Evolutionary conservation across 2,113 vertebrate species (phyloP), one percentile per base, ranked within the genome.

Genomic region (Nyctibius bracteatus): DNA sequence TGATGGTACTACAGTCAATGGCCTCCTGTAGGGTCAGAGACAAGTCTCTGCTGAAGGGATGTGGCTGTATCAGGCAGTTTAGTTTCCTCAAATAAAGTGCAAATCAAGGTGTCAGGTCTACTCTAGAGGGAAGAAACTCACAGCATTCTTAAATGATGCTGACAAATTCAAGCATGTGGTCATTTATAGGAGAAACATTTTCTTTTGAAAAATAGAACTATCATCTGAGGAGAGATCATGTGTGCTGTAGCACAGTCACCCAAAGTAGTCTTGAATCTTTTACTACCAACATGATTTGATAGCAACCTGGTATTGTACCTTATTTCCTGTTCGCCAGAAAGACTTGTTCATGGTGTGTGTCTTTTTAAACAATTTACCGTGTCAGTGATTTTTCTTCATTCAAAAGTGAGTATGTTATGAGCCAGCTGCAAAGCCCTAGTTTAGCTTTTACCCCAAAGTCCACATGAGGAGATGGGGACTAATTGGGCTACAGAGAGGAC

Each of bases 291-390:
- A 15, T 17, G 8, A 52, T 57, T 77, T 80, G 22, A 54, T 10
- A 83, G 8, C 33, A 72, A 43, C 13, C 19, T 59, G 35, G 72
- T 30, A 79, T 2, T n/a, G 9, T 27, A 57, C 25, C 19, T 80
- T 58, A 28, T 39, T 61, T 65, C 55, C 33, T 41, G 20, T 30
- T 79, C 5, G 3, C 10, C 44, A 57, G 39, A 91, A 79, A 59
- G 13, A 41, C 10, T 71, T 66, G 14, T 4, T 62, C 7, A 35
- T 20, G 8, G 12, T 3, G 4, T 4, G 22, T 9, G 2, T 1
- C 11, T 47, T 80, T 67, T 31, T 6, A 7, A 43, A 57, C 16
- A 27, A 24, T 43, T 14, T 59, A 49, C 16, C 10, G 6, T 44
- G 15, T 41, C 39, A 19, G 18, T 63, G 14, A 23, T 59, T 83